Conservation (phyloP, 2,113 vertebrate species). For the Planiliza haematocheilus region DNA sequence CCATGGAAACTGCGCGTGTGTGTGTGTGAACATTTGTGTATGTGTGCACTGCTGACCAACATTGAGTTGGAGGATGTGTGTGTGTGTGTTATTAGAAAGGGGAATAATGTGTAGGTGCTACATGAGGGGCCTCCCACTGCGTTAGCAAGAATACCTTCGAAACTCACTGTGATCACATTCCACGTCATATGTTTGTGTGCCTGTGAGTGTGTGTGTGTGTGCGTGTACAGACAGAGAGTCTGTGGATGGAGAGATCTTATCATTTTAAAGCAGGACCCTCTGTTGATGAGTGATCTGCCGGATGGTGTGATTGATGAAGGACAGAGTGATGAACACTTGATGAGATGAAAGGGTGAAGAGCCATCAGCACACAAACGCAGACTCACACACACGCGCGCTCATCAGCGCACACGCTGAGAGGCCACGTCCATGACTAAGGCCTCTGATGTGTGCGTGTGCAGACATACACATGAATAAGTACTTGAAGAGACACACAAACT, state of each 20-base stretch:
- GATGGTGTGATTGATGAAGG: conserved; percentile 76
- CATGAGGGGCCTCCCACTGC: conserved; percentile 57
- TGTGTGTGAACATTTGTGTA: conserved; percentile 37
- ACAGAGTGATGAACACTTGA: conserved; percentile 75
- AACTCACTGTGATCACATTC: conserved; percentile 66
- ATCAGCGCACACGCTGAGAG: conserved; percentile 7
- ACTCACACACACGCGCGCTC: conserved; percentile 13
- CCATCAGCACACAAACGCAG: conserved; percentile 43
- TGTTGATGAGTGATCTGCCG: conserved; percentile 67
- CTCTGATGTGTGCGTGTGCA: conserved; percentile 42
- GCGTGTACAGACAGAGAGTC: conserved; percentile 29
- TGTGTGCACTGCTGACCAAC: conserved; percentile 43
- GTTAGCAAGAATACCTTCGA: conserved; percentile 61
- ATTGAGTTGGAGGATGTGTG: conserved; percentile 56
- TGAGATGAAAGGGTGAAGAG: conserved; percentile 78
- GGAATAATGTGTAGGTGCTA: conserved; percentile 65
- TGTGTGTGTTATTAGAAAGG: conserved; percentile 51
- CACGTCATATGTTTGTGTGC: conserved; percentile 14
- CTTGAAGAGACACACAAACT: conserved; percentile 43
- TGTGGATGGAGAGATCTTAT: conserved; percentile 70
- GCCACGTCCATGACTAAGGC: conserved; percentile 48
- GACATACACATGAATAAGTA: conserved; percentile 10
- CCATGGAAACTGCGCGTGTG: conserved; percentile 79
- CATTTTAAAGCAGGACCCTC: conserved; percentile 63
- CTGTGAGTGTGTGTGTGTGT: conserved; percentile 24